Conservation (phyloP, 1,140 invertebrate genomes). For the Octopus sinensis region DNA sequence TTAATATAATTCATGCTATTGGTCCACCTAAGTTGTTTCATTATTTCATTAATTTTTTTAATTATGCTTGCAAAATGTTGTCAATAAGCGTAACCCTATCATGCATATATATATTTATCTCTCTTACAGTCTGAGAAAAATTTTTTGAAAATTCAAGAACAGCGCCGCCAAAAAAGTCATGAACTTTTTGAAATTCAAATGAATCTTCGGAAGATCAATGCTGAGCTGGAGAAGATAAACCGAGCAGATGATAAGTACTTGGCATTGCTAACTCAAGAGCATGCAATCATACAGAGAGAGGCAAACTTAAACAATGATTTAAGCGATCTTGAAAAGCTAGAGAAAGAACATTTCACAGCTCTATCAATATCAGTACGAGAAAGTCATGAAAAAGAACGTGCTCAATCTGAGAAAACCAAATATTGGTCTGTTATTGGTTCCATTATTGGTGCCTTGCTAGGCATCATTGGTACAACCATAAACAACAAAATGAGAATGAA, state of each 20-base stretch:
- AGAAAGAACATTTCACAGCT: constrained; percentile 67
- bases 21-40: too few relatives aligned
- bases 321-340: constrained; percentile 56
- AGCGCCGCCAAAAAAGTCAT: constrained; percentile 62
- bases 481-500: constrained; percentile 69
- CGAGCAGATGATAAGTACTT: constrained; percentile 70
- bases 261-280: constrained; percentile 61
- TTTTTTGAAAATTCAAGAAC: constrained; percentile 66
- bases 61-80: background rate
- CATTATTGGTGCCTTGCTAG: constrained; percentile 67
- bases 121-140: constrained; percentile 62
- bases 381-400: constrained; percentile 72
- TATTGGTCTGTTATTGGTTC: constrained; percentile 76
- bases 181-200: constrained; percentile 63
- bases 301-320: constrained; percentile 49
- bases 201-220: constrained; percentile 66
- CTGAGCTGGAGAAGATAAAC: constrained; percentile 68
- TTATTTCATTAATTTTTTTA: background rate
- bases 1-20: background rate
- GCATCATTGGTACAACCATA: constrained; percentile 67
- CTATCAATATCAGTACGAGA: constrained; percentile 69
- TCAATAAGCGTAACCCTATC: background rate
- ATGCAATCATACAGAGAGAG: constrained; percentile 56
- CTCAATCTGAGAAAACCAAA: constrained; percentile 73
- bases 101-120: constrained; percentile 11